Percentiles rank a stretch among this genome's conserved stretches.
Evolutionary conservation across 2,113 vertebrate genomes (phyloP).

Genomic region (Zapornia atra): DNA sequence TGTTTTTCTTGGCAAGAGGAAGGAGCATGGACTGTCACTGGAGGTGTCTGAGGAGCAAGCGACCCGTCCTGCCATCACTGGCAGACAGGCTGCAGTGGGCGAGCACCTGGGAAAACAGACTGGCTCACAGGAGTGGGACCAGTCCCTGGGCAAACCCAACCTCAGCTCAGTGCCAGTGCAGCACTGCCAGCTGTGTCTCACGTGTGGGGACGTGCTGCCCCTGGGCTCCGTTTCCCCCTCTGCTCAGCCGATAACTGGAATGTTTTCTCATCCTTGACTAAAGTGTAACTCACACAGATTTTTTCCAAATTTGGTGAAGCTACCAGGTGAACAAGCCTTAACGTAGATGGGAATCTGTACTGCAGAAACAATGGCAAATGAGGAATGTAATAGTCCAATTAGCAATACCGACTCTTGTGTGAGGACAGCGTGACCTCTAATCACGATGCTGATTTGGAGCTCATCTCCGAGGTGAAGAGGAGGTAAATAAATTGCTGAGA

Average conservation of each 20-base stretch:
- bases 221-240: neutral
- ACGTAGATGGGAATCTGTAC: neutral
- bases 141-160: fast-evolving
- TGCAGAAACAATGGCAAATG: neutral
- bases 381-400: neutral
- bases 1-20: neutral
- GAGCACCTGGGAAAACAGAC: neutral
- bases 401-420: neutral
- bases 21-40: neutral
- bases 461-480: neutral
- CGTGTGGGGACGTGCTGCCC: fast-evolving
- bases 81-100: fast-evolving
- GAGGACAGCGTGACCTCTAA: neutral
- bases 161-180: fast-evolving
- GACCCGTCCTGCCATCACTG: neutral
- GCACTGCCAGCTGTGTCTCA: fast-evolving
- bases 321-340: neutral
- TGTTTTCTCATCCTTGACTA: neutral
- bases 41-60: neutral
- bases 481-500: neutral
- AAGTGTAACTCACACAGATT: neutral
- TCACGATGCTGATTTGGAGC: neutral
- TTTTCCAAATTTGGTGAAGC: neutral
- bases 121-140: neutral
- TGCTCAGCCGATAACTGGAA: neutral